Conservation (phyloP, 2,888 invertebrate species). For the Chrysolina oricalcia region DNA sequence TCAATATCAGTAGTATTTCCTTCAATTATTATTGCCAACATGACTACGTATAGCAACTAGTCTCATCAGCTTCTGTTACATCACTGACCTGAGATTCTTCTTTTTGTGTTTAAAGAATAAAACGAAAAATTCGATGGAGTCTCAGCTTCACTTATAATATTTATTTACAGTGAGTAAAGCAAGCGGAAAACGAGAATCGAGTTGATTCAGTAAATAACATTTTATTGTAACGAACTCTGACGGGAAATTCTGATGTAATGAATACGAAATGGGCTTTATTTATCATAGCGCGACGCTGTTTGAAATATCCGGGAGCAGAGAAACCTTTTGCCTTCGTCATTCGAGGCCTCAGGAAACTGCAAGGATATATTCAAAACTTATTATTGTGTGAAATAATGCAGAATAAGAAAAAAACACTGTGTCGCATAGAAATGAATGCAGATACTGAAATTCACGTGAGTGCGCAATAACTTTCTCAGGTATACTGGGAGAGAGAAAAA, state of each 20-base stretch:
- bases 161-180: constrained; percentile 3
- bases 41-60: neutral
- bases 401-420: neutral
- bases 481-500: too few relatives aligned
- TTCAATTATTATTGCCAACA: neutral
- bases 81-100: neutral
- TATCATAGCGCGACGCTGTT: constrained; percentile 45
- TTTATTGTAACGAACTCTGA: constrained; percentile 51
- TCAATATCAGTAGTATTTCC: neutral
- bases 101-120: neutral
- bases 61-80: neutral
- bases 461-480: too few relatives aligned
- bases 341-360: neutral
- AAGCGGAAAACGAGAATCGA: constrained; percentile 29
- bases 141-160: neutral
- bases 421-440: too few relatives aligned
- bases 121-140: too few relatives aligned
- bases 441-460: too few relatives aligned
- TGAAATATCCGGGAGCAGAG: constrained; percentile 31
- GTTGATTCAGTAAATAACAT: constrained; percentile 52
- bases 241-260: constrained; percentile 53
- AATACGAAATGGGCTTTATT: constrained; percentile 55
- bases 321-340: neutral
- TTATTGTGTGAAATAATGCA: neutral
- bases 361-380: neutral